phyloP scores from a whole-genome alignment of 2,888 invertebrate genomes.

The Xestia xanthographa region DNA sequence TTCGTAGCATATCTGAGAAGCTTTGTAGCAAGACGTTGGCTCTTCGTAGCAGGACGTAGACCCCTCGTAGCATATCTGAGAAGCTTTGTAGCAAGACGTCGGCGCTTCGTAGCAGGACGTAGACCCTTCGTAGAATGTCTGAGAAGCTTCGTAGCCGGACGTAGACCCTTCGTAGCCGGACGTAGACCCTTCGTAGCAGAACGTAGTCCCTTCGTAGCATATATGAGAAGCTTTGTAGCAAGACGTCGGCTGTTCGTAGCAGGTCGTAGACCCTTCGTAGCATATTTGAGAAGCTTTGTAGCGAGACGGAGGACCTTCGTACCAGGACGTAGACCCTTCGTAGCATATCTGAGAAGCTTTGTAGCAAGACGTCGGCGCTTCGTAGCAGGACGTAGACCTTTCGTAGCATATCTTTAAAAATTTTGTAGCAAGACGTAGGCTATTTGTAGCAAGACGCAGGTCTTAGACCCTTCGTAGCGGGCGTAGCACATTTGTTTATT shows the following conservation, averaged over 20 bases:
- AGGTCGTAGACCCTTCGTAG: too few species aligned
- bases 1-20: background rate
- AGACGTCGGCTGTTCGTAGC: too few species aligned
- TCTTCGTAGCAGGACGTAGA: background rate
- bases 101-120: background rate
- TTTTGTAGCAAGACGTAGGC: too few species aligned
- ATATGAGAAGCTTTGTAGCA: rapidly evolving
- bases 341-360: too few species aligned
- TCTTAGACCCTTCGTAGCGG: too few species aligned
- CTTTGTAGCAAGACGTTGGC: background rate
- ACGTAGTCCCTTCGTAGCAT: too few species aligned
- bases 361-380: too few species aligned
- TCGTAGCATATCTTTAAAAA: too few species aligned
- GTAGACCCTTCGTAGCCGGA: rapidly evolving
- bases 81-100: too few species aligned
- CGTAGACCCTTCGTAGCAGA: background rate
- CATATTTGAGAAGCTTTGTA: too few species aligned
- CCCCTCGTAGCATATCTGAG: background rate
- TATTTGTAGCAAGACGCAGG: too few species aligned
- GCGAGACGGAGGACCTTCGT: too few species aligned
- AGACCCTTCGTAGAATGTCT: background rate
- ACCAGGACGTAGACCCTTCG: rapidly evolving
- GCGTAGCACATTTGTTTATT: background rate
- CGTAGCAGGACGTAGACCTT: background rate
- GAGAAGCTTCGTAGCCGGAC: background rate